These are phyloP conservation scores for Agrochola lota DNA, from an alignment of 2,888 invertebrate species.

Conservation along the genomic window DNA sequence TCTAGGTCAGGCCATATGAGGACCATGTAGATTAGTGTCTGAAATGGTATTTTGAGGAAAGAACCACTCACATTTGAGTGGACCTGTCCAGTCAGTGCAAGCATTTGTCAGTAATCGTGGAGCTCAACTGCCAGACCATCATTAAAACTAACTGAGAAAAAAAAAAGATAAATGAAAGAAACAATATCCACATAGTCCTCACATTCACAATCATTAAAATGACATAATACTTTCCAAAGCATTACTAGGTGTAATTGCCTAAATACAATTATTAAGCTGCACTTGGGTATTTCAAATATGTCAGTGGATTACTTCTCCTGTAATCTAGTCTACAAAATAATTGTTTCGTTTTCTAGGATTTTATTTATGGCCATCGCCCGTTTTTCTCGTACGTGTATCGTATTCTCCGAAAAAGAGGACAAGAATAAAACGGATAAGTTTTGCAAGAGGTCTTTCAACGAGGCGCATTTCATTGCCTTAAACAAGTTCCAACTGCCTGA, in stretches of 20 bases:
- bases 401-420: slow-evolving; percentile 69
- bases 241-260: background rate
- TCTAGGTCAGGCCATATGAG: too few species aligned
- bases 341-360: slow-evolving; percentile 58
- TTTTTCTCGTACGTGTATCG: slow-evolving; percentile 68
- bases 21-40: too few species aligned
- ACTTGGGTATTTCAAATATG: background rate
- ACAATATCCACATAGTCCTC: too few species aligned
- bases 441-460: slow-evolving; percentile 68
- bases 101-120: too few species aligned
- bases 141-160: too few species aligned
- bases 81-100: too few species aligned
- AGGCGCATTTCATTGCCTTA: slow-evolving; percentile 71
- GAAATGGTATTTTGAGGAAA: too few species aligned
- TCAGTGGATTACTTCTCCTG: background rate
- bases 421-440: slow-evolving; percentile 55
- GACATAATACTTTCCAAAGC: background rate
- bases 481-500: slow-evolving; percentile 69
- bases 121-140: too few species aligned
- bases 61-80: too few species aligned
- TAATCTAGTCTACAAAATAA: background rate
- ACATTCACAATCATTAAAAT: too few species aligned
- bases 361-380: slow-evolving; percentile 64
- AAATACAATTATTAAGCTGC: background rate
- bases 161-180: too few species aligned